A percentile compares a stretch with the other conserved stretches of the same genome.
Evolutionary conservation across 2,113 vertebrate species (phyloP).

Genomic region (Plectropomus leopardus): DNA sequence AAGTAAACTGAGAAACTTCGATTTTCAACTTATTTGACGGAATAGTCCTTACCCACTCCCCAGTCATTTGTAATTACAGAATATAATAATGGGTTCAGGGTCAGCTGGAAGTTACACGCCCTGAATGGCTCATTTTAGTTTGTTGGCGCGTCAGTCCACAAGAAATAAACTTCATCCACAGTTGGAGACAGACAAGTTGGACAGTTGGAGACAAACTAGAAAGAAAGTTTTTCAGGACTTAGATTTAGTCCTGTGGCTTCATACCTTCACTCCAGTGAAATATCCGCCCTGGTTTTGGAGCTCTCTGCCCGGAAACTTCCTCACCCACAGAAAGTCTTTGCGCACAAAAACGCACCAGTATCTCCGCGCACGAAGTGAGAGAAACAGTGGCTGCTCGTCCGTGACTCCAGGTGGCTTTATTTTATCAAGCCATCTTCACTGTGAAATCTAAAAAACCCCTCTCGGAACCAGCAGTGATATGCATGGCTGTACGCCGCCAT

Average conservation of each 20-base stretch:
- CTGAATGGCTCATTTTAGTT: background rate
- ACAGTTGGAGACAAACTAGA: too few relatives aligned
- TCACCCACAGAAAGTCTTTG: conserved; percentile 9
- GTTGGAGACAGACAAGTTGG: too few relatives aligned
- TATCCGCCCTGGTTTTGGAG: background rate
- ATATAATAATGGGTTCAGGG: background rate
- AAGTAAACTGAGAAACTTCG: background rate
- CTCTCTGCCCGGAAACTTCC: conserved; percentile 17
- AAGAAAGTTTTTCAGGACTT: background rate
- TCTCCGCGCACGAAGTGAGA: background rate
- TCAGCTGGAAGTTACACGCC: background rate
- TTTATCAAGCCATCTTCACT: background rate
- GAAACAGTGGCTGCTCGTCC: too few relatives aligned
- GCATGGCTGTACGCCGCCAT: background rate
- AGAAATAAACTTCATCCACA: too few relatives aligned
- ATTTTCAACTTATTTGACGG: background rate
- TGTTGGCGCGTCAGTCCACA: background rate
- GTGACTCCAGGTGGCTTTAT: background rate
- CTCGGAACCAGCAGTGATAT: background rate
- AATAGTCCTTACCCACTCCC: too few relatives aligned
- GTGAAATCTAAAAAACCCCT: too few relatives aligned
- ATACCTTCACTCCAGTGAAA: conserved; percentile 17
- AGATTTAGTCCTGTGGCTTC: background rate
- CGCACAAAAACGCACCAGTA: background rate
- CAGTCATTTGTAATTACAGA: too few relatives aligned